Base-by-base conservation (phyloP, 1,140 invertebrate genomes). In the Drosophila kurseongensis region DNA sequence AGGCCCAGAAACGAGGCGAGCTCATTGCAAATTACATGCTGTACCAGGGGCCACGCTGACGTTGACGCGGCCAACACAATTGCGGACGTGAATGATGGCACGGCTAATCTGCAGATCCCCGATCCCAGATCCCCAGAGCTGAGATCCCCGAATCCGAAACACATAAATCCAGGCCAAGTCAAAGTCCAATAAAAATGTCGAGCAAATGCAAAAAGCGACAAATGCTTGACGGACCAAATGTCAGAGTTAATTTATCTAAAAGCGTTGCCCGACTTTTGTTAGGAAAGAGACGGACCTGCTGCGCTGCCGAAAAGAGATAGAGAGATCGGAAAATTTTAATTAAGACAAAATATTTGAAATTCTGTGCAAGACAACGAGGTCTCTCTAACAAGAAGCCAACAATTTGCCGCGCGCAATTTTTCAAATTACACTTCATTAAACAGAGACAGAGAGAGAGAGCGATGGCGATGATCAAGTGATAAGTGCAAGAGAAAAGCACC, bases 371-470 rank as follows among this genome's bases (percentile, higher is more conserved):
- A 80, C 56, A 74, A 75, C 65, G 45, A 79, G 60, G 48, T 62
- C 74, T 57, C 42, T 74, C 67, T 50, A 88, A 83, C 83, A 79
- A 76, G 58, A 62, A 69, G 71, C 66, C 63, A 79, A 83, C 79
- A 77, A 86, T 88, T 86, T 86, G 82, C 71, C 60, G 83, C 56
- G 71, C 61, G 71, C 82, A 86, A 88, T 82, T 88, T 86, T 86
- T 86, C 78, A 82, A 82, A 88, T 86, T 86, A 81, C 78, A 86
- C 82, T 86, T 86, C 71, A 88, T 86, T 86, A 86, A 63, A 80
- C 44, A 75, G 48, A 69, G 29, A 48, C 59, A 62, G 35, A 38
- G 32, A 10, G 29, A 44, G 6, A 62, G 18, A 74, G 48, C 41
- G 48, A 63, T 10, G 41, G 40, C 42, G 42, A 60, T 41, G 59